phyloP scores from a whole-genome alignment of 1,140 invertebrate species.

The Drosophila santomea region DNA sequence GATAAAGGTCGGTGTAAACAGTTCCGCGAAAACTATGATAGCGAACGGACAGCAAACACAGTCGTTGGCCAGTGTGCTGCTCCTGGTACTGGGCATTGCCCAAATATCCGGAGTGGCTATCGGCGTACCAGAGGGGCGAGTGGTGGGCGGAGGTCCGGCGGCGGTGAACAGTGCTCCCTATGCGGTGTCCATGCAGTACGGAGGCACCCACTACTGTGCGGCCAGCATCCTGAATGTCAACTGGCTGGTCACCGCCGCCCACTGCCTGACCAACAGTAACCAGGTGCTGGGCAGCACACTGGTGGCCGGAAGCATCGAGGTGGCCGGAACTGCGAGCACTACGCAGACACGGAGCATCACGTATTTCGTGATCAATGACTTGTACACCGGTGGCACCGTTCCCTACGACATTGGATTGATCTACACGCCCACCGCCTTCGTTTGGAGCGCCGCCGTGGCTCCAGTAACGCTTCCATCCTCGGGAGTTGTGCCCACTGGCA shows the following conservation, averaged over 20 bases:
- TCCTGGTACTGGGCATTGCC: constrained; percentile 24
- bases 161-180: constrained; percentile 72
- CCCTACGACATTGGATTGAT: constrained; percentile 86
- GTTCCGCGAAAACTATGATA: constrained; percentile 60
- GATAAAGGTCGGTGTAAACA: constrained; percentile 65
- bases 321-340: constrained; percentile 63
- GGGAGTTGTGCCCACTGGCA: constrained; percentile 83
- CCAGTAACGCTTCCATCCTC: constrained; percentile 83
- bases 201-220: constrained; percentile 86
- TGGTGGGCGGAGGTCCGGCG: constrained; percentile 76
- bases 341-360: constrained; percentile 71
- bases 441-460: constrained; percentile 84
- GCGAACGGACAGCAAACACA: constrained; percentile 49
- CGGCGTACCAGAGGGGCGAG: constrained; percentile 57
- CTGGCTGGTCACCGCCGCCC: constrained; percentile 86
- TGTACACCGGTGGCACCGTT: constrained; percentile 81
- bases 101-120: constrained; percentile 42
- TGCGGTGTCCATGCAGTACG: constrained; percentile 79
- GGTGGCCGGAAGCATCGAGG: constrained; percentile 69
- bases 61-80: constrained; percentile 16
- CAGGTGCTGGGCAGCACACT: constrained; percentile 66
- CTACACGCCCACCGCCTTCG: constrained; percentile 85
- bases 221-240: constrained; percentile 85
- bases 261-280: constrained; percentile 69
- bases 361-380: constrained; percentile 64